These are phyloP conservation scores for Drosophila paramelanica DNA, from an alignment of 2,888 invertebrate genomes.

Conservation along the genomic window DNA sequence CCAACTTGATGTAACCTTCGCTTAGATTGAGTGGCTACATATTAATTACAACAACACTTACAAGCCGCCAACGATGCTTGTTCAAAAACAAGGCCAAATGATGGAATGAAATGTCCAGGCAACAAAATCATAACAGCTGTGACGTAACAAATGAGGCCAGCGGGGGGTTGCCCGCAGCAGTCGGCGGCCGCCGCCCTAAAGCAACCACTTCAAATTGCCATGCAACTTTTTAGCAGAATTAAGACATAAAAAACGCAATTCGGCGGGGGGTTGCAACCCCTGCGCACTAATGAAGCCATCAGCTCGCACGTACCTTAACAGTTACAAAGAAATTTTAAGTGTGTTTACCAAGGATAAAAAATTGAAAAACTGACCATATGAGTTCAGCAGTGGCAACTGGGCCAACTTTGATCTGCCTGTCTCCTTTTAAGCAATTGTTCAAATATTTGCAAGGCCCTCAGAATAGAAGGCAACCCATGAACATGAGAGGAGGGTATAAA, in stretches of 20 bases:
- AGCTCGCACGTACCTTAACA: constrained; percentile 57
- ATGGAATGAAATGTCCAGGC: not conserved
- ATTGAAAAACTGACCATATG: constrained; percentile 71
- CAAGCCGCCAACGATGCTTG: constrained; percentile 39
- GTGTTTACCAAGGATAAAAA: constrained; percentile 54
- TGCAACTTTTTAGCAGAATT: constrained; percentile 59
- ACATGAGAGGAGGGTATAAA: constrained; percentile 30
- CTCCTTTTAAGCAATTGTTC: constrained; percentile 60
- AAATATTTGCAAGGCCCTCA: constrained; percentile 66
- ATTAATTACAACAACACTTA: constrained; percentile 69
- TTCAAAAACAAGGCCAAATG: constrained; percentile 16
- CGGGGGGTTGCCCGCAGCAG: constrained; percentile 52
- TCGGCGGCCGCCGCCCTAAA: constrained; percentile 4
- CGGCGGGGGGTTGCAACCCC: constrained; percentile 52
- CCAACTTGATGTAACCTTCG: constrained; percentile 44
- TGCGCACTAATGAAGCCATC: constrained; percentile 70
- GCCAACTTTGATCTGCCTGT: constrained; percentile 41
- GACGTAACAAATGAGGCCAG: constrained; percentile 67
- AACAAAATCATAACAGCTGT: constrained; percentile 73
- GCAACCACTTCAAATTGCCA: constrained; percentile 72
- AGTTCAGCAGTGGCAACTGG: constrained; percentile 46
- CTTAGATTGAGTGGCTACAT: constrained; percentile 45
- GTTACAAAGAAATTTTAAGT: constrained; percentile 62
- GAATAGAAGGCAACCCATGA: constrained; percentile 22
- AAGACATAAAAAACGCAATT: constrained; percentile 68